Base-by-base conservation (phyloP, 37 sponge, comb jelly and placozoan species). In the Aplysina aerophoba region DNA sequence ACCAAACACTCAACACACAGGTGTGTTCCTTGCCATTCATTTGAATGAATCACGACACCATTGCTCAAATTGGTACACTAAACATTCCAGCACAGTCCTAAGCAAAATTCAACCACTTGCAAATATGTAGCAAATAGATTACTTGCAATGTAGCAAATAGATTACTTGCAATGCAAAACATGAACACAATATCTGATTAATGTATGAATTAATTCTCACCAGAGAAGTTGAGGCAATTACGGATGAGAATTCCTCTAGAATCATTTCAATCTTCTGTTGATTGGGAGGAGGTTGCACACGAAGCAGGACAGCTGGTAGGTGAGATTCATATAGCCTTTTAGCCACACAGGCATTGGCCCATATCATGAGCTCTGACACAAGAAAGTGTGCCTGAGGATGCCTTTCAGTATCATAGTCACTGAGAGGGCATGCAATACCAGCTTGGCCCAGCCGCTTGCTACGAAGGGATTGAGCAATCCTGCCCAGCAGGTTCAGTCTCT, bases 341-440 rank as follows among this genome's bases (percentile, higher is more conserved):
- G 91, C 91, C 14, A 90, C 86, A 57, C 24, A 17, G 13, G 37
- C 33, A 59, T 90, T 90, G 15, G 84, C 83, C 83, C 83, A 86
- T 37, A 90, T 86, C 87, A 86, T 90, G 34, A 90, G 50, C 31
- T 90, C 91, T 60, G 82, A 80, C 21, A 90, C 79, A 21, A 90
- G 72, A 0, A 81, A 24, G 34, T 90, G 87, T 37, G 91, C 79
- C 33, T 85, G 73, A 60, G 79, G 87, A 20, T 60, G 21, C 17
- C 6, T 6, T 8, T 41, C 54, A 19, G 55, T 71, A 4, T 72
- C 84, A 30, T 21, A 34, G 15, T 90, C 90, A 56, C 33, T 41
- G 0, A 36, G 50, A 3, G 20, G 21, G 53, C 40, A 74, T 20
- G 37, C 58, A 15, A 31, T 25, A 27, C 57, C 79, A 41, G 85